These are phyloP conservation scores for Amblyteles armatorius DNA, from an alignment of 2,888 invertebrate genomes.

Conservation along the genomic window DNA sequence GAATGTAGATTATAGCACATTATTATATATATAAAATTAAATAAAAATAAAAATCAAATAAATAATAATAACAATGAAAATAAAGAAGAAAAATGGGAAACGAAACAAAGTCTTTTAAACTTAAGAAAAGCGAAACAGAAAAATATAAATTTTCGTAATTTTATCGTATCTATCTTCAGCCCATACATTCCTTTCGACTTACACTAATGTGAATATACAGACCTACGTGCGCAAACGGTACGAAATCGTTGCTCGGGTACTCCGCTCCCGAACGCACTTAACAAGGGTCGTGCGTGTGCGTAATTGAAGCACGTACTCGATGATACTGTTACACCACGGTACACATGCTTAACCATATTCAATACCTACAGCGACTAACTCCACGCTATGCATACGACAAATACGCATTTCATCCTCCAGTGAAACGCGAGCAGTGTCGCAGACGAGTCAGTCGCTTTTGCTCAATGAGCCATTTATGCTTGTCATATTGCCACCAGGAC, in stretches of 20 bases:
- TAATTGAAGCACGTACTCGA: conserved; percentile 58
- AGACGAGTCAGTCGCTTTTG: conserved; percentile 30
- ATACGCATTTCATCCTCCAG: conserved; percentile 56
- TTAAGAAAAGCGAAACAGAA: too few relatives aligned
- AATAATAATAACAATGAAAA: too few relatives aligned
- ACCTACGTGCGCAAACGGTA: background rate
- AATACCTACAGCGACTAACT: background rate
- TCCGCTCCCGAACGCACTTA: conserved; percentile 4
- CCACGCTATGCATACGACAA: conserved; percentile 23
- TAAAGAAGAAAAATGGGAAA: too few relatives aligned
- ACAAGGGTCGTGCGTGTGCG: conserved; percentile 51
- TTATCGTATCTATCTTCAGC: background rate
- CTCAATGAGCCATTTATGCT: conserved; percentile 57
- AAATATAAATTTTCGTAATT: too few relatives aligned
- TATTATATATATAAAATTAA: too few relatives aligned
- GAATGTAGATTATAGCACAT: too few relatives aligned
- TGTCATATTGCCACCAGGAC: conserved; percentile 44
- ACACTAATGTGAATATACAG: background rate
- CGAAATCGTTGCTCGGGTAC: background rate
- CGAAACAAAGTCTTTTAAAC: too few relatives aligned
- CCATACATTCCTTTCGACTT: background rate
- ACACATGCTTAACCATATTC: conserved; percentile 15
- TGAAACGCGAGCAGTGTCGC: conserved; percentile 50
- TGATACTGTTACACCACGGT: conserved; percentile 32
- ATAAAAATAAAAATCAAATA: too few relatives aligned